Conservation (phyloP, 1,140 invertebrate genomes). For the Parasteatoda tepidariorum region DNA sequence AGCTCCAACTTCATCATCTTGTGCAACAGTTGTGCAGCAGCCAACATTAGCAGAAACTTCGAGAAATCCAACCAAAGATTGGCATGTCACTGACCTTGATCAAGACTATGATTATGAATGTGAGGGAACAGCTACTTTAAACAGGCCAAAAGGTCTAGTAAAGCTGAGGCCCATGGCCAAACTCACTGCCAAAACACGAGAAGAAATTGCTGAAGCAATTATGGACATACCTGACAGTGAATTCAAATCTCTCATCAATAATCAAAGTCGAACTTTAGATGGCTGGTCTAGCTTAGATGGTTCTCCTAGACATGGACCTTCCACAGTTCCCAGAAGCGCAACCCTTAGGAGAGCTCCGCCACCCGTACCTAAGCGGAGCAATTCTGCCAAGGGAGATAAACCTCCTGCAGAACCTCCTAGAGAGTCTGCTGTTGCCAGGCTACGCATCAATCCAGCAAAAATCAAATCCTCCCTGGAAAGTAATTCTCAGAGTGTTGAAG, state of each 20-base stretch:
- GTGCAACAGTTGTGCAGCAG: background rate
- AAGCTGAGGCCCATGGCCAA: conserved; percentile 86
- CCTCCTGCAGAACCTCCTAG: conserved; percentile 66
- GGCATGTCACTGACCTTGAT: conserved; percentile 42
- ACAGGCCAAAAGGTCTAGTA: conserved; percentile 81
- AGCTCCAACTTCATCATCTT: background rate
- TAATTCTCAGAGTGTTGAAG: conserved; percentile 65
- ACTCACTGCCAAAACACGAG: conserved; percentile 70
- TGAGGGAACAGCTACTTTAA: conserved; percentile 82
- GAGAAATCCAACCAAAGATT: conserved; percentile 40
- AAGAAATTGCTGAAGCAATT: conserved; percentile 56
- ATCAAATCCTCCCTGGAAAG: conserved; percentile 52
- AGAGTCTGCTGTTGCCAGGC: conserved; percentile 65
- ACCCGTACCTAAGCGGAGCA: conserved; percentile 42
- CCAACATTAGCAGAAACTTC: background rate
- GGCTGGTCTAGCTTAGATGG: conserved; percentile 54
- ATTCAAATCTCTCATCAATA: conserved; percentile 47
- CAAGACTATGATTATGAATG: conserved; percentile 44
- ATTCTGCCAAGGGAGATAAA: conserved; percentile 66
- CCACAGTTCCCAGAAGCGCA: conserved; percentile 66
- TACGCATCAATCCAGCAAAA: conserved; percentile 14
- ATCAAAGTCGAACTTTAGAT: conserved; percentile 34
- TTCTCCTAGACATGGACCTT: conserved; percentile 44
- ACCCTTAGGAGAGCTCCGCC: conserved; percentile 48
- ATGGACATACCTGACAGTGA: conserved; percentile 56